Base-by-base conservation (phyloP, 1,140 invertebrate species). In the Linepithema humile region DNA sequence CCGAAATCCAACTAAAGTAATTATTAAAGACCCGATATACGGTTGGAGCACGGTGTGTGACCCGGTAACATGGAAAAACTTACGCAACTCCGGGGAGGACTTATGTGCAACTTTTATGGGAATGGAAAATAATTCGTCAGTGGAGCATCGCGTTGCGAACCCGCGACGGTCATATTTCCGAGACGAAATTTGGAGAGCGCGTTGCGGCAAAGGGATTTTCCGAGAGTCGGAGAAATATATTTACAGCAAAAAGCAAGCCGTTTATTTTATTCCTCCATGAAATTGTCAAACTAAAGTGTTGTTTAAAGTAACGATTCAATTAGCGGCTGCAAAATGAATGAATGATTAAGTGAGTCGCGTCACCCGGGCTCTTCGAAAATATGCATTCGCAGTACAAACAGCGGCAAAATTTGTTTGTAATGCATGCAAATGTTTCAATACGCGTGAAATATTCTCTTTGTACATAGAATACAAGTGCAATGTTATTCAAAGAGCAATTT, bases 81-180 rank as follows among this genome's bases (percentile, higher is more conserved):
- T 40, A 55, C 32, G 35, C 45, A 53, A 53, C 45, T 17, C 35
- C 2, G 9, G 45, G 35, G 62, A 78, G 62, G 3, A 40, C 45
- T 65, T 77, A 78, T 35, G 45, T 78, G 45, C 45, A 78, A 78
- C 10, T 26, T 78, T 78, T 50, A 78, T 69, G 1, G 48, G 45
- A 3, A 20, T 38, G 20, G 60, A 77, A 77, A 77, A 69, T 78
- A 78, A 78, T 69, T 78, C 48, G 75, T 53, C 74, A 67, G 5
- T 50, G 45, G 60, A 40, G 20, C 17, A 17, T 12, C 75, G 23
- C 10, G 45, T 29, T 38, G 38, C 29, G 64, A 43, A 23, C 35
- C 15, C 17, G 10, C 60, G 15, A 53, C 32, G 12, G 35, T 67
- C 23, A 78, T 53, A 78, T 69, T 53, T 78, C 12, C 17, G 17